These are phyloP conservation scores for Orthonychiurus folsomi DNA, from an alignment of 2,888 invertebrate genomes.

Conservation along the genomic window DNA sequence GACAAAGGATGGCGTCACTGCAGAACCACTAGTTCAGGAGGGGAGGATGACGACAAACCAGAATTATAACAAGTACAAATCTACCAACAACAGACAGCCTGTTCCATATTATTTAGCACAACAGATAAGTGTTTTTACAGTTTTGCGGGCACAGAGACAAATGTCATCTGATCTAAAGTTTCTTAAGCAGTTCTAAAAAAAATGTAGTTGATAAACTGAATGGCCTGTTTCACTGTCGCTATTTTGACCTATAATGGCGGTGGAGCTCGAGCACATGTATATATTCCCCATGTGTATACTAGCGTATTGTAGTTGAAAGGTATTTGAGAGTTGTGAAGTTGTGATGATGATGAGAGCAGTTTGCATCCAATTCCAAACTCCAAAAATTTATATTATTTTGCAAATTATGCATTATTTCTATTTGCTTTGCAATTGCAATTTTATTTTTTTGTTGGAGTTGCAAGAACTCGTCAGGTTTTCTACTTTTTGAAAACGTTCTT, in stretches of 20 bases:
- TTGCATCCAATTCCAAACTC: not conserved
- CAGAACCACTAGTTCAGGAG: constrained; percentile 77
- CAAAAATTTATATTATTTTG: not conserved
- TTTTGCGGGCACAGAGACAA: constrained; percentile 76
- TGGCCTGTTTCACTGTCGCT: too few relatives aligned
- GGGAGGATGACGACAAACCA: constrained; percentile 81
- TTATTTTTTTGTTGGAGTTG: too few relatives aligned
- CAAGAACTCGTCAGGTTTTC: too few relatives aligned
- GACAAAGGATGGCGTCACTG: constrained; percentile 85
- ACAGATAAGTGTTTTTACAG: constrained; percentile 62
- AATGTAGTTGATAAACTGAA: too few relatives aligned
- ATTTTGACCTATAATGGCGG: too few relatives aligned
- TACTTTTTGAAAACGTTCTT: not conserved
- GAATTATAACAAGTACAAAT: constrained; percentile 53
- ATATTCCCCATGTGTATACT: too few relatives aligned
- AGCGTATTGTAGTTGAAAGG: too few relatives aligned
- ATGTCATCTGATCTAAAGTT: constrained; percentile 88
- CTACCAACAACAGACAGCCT: constrained; percentile 17
- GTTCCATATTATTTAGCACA: constrained; percentile 71
- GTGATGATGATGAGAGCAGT: too few relatives aligned
- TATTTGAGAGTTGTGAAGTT: too few relatives aligned
- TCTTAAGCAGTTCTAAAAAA: too few relatives aligned
- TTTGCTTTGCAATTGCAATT: too few relatives aligned
- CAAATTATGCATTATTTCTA: not conserved
- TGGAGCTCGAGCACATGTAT: too few relatives aligned